phyloP scores from a whole-genome alignment of 2,888 invertebrate species.

The Horisme vitalbata region DNA sequence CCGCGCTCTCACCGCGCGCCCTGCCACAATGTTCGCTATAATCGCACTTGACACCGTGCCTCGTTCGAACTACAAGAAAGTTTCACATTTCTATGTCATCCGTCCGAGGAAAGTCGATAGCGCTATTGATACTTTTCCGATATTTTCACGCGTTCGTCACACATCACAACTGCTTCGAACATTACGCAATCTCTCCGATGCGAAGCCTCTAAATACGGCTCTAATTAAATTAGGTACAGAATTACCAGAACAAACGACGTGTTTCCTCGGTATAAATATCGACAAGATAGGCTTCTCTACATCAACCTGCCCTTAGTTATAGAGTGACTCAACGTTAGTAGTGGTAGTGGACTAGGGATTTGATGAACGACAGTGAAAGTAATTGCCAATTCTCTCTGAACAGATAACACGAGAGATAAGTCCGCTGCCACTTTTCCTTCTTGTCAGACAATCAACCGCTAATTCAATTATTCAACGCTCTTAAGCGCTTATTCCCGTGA shows the following conservation, averaged over 20 bases:
- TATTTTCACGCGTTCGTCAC: constrained; percentile 34
- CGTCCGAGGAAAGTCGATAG: constrained; percentile 49
- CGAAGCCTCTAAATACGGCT: constrained; percentile 56
- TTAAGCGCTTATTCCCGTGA: constrained; percentile 46
- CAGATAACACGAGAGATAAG: constrained; percentile 60
- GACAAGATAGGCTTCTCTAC: constrained; percentile 31
- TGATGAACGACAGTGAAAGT: constrained; percentile 63
- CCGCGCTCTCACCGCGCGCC: constrained; percentile 73
- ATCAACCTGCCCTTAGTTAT: constrained; percentile 38
- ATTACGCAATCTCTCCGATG: constrained; percentile 24
- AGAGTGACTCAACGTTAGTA: constrained; percentile 16
- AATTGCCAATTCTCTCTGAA: constrained; percentile 54
- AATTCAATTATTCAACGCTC: constrained; percentile 59
- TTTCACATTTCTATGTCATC: constrained; percentile 76
- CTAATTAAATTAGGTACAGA: constrained; percentile 74
- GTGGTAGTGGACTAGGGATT: constrained; percentile 33
- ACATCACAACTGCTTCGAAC: constrained; percentile 38
- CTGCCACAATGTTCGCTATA: constrained; percentile 67
- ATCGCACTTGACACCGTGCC: constrained; percentile 80
- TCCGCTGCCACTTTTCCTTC: constrained; percentile 57
- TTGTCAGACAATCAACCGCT: constrained; percentile 58
- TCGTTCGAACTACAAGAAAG: constrained; percentile 74
- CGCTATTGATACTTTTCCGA: constrained; percentile 36
- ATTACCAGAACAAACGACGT: constrained; percentile 41
- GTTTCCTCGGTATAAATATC: not conserved